A percentile compares a stretch with the other conserved stretches of the same genome.
Conservation (phyloP, 2,797 vertebrate genomes). For the Ctenosaura bakeri region DNA sequence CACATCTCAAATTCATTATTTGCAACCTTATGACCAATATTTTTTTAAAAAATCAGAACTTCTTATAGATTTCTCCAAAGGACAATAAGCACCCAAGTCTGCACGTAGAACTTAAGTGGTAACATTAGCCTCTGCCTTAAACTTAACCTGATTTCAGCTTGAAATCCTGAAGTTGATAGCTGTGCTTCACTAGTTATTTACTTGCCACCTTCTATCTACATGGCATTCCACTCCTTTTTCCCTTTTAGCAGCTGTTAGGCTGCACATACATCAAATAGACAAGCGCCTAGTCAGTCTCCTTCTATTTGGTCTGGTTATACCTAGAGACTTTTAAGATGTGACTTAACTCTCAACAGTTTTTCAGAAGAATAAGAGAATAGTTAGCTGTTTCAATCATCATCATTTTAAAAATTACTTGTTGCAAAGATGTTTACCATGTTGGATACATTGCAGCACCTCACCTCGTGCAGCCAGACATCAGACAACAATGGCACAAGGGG, state of each 20-base stretch:
- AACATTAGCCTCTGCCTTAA: not conserved
- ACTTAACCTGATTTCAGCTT: not conserved
- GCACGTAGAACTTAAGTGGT: not conserved
- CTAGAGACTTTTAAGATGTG: conserved; percentile 21
- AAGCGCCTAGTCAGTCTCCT: conserved; percentile 13
- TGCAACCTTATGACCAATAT: not conserved
- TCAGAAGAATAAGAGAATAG: not conserved
- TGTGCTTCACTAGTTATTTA: too few species aligned
- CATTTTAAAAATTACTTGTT: not conserved
- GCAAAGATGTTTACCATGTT: not conserved
- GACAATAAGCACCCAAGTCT: not conserved
- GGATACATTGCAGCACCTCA: not conserved
- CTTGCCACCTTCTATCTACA: too few species aligned
- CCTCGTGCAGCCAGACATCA: not conserved
- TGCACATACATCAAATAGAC: not conserved
- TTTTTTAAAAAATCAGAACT: not conserved
- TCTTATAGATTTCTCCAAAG: not conserved
- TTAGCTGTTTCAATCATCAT: not conserved
- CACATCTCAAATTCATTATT: not conserved
- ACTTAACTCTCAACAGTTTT: not conserved
- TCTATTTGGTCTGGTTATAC: not conserved
- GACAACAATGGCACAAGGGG: not conserved
- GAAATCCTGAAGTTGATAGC: not conserved
- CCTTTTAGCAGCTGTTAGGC: not conserved
- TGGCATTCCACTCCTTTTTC: not conserved